Conservation (phyloP, 2,888 invertebrate species). For the Euzophera pinguis region DNA sequence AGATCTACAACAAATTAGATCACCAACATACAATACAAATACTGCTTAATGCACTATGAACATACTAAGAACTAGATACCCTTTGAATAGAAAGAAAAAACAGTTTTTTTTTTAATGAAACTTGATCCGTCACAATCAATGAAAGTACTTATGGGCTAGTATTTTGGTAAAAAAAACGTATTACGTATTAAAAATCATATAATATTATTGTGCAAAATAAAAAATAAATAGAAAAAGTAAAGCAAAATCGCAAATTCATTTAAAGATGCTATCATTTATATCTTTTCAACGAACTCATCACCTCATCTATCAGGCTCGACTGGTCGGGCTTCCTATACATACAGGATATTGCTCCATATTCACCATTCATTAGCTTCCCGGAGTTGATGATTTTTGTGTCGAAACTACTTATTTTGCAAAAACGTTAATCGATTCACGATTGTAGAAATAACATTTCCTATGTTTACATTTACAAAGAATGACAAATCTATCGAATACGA, state of each 20-base stretch:
- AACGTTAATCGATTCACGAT: conserved; percentile 7
- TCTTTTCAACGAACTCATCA: conserved; percentile 47
- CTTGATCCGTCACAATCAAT: too few species aligned
- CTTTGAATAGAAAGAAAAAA: too few species aligned
- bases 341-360: conserved; percentile 75
- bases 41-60: too few species aligned
- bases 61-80: too few species aligned
- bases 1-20: not conserved
- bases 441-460: conserved; percentile 1
- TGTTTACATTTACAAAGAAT: not conserved
- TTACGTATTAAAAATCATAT: too few species aligned
- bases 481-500: not conserved
- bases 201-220: too few species aligned
- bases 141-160: too few species aligned
- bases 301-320: conserved; percentile 63
- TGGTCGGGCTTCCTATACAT: conserved; percentile 64
- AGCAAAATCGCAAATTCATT: not conserved
- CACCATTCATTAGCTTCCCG: conserved; percentile 67
- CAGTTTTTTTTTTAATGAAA: too few species aligned
- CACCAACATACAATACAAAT: not conserved
- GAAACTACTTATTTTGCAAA: conserved; percentile 35
- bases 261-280: conserved; percentile 14
- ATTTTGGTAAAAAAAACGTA: too few species aligned
- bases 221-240: too few species aligned
- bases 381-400: conserved; percentile 58